phyloP scores from a whole-genome alignment of 2,797 vertebrate species.

The Cyclopterus lumpus region DNA sequence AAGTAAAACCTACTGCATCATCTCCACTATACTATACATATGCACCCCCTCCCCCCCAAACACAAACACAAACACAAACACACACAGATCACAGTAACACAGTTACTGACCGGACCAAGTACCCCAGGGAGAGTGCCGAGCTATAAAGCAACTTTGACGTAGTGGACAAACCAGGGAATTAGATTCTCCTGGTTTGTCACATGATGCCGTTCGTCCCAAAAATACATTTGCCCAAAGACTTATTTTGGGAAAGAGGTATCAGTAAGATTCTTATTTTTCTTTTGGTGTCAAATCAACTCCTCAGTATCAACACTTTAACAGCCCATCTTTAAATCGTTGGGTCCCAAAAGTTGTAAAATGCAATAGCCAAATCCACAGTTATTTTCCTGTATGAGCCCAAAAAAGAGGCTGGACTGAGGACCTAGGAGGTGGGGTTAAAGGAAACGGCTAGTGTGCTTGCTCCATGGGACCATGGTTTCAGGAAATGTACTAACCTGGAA shows the following conservation, averaged over 20 bases:
- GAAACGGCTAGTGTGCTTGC: background rate
- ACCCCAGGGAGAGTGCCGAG: background rate
- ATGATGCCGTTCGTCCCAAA: background rate
- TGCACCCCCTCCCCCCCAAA: too few species aligned
- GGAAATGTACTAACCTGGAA: too few species aligned
- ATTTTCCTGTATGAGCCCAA: too few species aligned
- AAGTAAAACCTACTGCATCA: background rate
- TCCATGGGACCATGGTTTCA: background rate
- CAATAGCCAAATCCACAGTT: too few species aligned
- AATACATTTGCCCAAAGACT: background rate
- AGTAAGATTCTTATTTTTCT: too few species aligned
- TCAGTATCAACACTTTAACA: too few species aligned
- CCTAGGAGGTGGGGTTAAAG: too few species aligned
- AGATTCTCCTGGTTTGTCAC: background rate
- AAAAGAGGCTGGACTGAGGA: background rate
- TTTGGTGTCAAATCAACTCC: too few species aligned
- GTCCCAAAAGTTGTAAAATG: too few species aligned
- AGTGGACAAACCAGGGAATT: background rate
- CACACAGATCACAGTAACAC: too few species aligned
- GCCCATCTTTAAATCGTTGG: too few species aligned
- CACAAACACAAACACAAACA: background rate
- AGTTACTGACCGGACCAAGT: background rate
- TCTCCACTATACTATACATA: background rate
- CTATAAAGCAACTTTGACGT: too few species aligned
- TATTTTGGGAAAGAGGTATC: background rate